These are phyloP conservation scores for Fissipunctia ypsillon DNA, from an alignment of 2,888 invertebrate species.

Conservation along the genomic window DNA sequence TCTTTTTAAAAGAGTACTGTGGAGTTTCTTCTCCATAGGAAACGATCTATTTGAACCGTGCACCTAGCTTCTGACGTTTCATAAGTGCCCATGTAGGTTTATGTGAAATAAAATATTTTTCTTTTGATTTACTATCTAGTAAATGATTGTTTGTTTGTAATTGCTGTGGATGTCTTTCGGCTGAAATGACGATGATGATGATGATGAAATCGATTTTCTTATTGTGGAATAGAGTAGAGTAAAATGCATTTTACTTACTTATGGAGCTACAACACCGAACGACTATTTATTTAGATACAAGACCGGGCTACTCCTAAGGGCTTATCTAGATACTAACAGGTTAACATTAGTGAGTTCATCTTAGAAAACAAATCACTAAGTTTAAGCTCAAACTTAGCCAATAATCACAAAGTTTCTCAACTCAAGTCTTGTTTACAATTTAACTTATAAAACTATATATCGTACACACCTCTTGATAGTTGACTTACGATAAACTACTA, in stretches of 20 bases:
- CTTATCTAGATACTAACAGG: background rate
- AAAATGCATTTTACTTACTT: no score
- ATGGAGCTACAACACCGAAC: background rate
- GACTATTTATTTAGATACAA: background rate
- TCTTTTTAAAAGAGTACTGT: no score
- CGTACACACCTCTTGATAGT: background rate
- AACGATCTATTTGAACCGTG: no score
- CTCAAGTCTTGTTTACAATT: slow-evolving; percentile 9
- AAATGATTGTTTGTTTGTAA: no score
- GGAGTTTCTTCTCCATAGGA: no score
- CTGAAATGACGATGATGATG: no score
- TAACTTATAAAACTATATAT: slow-evolving; percentile 14
- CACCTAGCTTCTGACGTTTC: no score
- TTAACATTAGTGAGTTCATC: background rate
- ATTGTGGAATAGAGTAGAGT: background rate
- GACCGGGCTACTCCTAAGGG: background rate
- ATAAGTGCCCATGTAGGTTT: no score
- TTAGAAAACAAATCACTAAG: background rate
- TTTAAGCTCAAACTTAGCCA: background rate
- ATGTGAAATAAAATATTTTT: no score
- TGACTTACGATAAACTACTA: background rate
- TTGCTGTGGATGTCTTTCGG: no score
- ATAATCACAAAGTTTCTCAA: background rate
- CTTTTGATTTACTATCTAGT: no score
- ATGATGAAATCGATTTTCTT: background rate